Evolutionary conservation across 1,140 invertebrate species (phyloP).

Genomic region (Drosophila neocordata): DNA sequence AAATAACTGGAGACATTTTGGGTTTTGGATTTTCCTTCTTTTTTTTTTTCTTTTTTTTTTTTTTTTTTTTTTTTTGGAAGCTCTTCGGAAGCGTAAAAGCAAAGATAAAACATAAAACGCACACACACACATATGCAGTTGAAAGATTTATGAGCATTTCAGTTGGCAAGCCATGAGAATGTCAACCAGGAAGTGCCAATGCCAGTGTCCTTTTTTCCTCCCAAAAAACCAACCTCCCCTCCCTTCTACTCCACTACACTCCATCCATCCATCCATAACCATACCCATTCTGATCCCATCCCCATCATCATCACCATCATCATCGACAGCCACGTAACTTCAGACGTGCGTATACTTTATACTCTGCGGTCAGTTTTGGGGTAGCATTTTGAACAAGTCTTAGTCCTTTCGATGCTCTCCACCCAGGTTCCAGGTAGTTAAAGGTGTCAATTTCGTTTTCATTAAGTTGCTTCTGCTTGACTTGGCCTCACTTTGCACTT

Average conservation of each 20-base stretch:
- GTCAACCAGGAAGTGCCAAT: slow-evolving; percentile 52
- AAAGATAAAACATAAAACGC: slow-evolving; percentile 41
- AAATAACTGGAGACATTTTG: slow-evolving; percentile 76
- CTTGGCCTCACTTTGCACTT: slow-evolving; percentile 67
- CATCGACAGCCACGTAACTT: slow-evolving; percentile 56
- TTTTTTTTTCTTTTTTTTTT: slow-evolving; percentile 18
- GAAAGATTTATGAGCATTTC: slow-evolving; percentile 50
- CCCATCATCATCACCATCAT: slow-evolving; percentile 30
- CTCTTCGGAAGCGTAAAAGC: slow-evolving; percentile 18
- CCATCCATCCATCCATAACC: background rate
- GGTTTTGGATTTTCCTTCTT: slow-evolving; percentile 43
- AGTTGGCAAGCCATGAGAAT: slow-evolving; percentile 45
- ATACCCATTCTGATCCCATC: background rate
- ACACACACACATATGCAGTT: slow-evolving; percentile 22
- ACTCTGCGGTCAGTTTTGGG: slow-evolving; percentile 58
- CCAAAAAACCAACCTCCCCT: too few relatives aligned
- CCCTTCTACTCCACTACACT: background rate
- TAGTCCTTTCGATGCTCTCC: slow-evolving; percentile 1
- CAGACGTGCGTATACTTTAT: slow-evolving; percentile 76
- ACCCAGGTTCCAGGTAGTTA: slow-evolving; percentile 33
- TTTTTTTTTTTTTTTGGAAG: background rate
- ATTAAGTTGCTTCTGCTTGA: slow-evolving; percentile 77
- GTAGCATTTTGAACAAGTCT: slow-evolving; percentile 14
- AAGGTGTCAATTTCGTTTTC: slow-evolving; percentile 79
- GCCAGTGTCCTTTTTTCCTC: slow-evolving; percentile 47